Evolutionary conservation across 2,113 vertebrate species (phyloP).

Genomic region (Holacanthus passer): DNA sequence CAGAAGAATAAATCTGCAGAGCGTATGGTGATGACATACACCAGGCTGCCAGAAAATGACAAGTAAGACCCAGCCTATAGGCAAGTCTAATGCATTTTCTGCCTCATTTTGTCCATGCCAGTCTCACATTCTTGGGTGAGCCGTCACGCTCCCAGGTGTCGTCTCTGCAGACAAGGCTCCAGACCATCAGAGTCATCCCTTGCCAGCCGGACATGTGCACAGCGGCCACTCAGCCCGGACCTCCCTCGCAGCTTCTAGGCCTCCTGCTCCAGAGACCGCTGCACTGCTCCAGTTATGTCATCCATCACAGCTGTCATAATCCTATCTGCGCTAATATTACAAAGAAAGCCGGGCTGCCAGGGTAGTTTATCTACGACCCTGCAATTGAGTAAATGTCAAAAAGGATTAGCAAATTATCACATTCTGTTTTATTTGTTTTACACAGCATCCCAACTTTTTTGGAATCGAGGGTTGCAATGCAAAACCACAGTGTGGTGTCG

Average conservation of each 20-base stretch:
- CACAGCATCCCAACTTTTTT: too few species aligned
- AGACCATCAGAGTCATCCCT: neutral
- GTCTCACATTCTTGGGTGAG: constrained; percentile 6
- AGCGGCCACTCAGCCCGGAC: constrained; percentile 56
- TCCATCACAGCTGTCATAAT: constrained; percentile 75
- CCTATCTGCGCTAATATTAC: constrained; percentile 67
- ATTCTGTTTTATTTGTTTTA: too few species aligned
- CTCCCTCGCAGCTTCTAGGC: constrained; percentile 33
- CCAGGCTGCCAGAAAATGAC: constrained; percentile 22
- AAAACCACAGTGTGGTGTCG: constrained; percentile 24
- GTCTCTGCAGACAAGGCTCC: neutral
- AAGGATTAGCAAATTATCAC: too few species aligned
- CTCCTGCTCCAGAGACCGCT: constrained; percentile 35
- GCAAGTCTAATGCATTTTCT: constrained; percentile 52
- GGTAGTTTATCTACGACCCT: constrained; percentile 40
- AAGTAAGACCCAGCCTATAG: constrained; percentile 32
- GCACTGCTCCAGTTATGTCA: constrained; percentile 50
- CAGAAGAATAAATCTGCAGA: constrained; percentile 24
- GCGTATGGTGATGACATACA: constrained; percentile 7
- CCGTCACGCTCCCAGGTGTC: constrained; percentile 9
- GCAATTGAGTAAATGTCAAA: too few species aligned
- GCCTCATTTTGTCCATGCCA: constrained; percentile 41
- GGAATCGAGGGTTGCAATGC: too few species aligned
- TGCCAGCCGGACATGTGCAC: constrained; percentile 31
- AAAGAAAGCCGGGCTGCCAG: constrained; percentile 59